Evolutionary conservation across 2,113 vertebrate genomes (phyloP).

Genomic region (Terrapene triunguis): DNA sequence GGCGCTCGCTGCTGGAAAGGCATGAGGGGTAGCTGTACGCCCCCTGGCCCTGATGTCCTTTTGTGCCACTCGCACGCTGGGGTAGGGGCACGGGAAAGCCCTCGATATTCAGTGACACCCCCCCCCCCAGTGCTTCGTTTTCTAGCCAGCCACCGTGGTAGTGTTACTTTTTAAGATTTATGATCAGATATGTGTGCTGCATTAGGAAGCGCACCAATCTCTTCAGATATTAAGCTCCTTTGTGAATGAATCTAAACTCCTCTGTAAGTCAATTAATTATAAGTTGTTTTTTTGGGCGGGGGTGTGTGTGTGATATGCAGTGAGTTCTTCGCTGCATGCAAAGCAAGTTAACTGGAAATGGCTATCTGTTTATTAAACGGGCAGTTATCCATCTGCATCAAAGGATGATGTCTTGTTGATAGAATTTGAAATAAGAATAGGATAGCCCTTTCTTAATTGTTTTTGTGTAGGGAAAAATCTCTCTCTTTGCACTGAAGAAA

Average conservation of each 20-base stretch:
- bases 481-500: not conserved
- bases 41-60: not conserved
- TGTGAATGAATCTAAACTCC: rapidly evolving
- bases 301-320: not conserved
- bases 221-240: not conserved
- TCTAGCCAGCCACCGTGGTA: not conserved
- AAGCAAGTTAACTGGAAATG: not conserved
- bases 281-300: not conserved
- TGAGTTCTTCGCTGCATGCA: not conserved
- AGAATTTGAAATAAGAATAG: not conserved
- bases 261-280: rapidly evolving
- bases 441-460: not conserved
- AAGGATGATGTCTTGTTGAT: not conserved
- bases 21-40: not conserved
- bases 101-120: not conserved
- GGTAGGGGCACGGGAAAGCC: not conserved
- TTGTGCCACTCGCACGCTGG: not conserved
- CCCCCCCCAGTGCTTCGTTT: not conserved
- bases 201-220: rapidly evolving
- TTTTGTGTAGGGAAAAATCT: not conserved
- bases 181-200: not conserved
- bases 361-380: not conserved
- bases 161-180: not conserved
- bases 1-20: not conserved
- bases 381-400: not conserved